These are phyloP conservation scores for Pocillopora verrucosa DNA, from an alignment of 64 coral and sea anemone genomes.

Conservation along the genomic window DNA sequence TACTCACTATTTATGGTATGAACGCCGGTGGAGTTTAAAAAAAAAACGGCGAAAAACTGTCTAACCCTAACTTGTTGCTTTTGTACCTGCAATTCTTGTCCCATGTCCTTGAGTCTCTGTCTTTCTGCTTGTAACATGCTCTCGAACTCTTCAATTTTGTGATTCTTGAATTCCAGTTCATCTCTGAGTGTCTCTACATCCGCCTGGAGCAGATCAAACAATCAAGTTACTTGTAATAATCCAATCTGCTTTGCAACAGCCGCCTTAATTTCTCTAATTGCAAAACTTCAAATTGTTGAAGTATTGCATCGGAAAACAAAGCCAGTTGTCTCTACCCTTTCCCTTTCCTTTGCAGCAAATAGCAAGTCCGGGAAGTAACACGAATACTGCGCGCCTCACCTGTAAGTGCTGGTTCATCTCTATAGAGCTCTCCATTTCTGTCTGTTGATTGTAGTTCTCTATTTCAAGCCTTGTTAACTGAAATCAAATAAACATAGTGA, in stretches of 20 bases:
- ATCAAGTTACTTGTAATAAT: neutral
- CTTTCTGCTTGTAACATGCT: conserved; percentile 74
- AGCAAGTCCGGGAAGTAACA: neutral
- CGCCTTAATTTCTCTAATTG: neutral
- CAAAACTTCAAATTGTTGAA: too few species aligned
- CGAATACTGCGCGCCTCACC: conserved; percentile 21
- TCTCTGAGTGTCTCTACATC: conserved; percentile 90
- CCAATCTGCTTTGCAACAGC: too few species aligned
- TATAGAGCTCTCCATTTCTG: conserved; percentile 83
- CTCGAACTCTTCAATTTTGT: conserved; percentile 91
- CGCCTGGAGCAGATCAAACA: conserved; percentile 33
- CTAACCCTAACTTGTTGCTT: too few species aligned
- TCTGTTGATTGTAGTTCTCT: conserved; percentile 88
- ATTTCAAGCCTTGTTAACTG: conserved; percentile 95
- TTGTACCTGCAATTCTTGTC: conserved; percentile 88
- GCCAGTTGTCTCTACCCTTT: neutral
- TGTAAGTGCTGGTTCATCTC: conserved; percentile 90
- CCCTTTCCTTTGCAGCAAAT: neutral
- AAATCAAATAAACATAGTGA: neutral
- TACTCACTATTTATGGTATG: too few species aligned
- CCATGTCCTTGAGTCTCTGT: conserved; percentile 70
- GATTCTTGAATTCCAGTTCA: conserved; percentile 93
- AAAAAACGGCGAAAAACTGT: too few species aligned
- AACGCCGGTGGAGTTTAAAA: too few species aligned
- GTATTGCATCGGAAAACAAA: too few species aligned